Evolutionary conservation across 1,140 invertebrate species (phyloP).

Genomic region (Periplaneta americana): DNA sequence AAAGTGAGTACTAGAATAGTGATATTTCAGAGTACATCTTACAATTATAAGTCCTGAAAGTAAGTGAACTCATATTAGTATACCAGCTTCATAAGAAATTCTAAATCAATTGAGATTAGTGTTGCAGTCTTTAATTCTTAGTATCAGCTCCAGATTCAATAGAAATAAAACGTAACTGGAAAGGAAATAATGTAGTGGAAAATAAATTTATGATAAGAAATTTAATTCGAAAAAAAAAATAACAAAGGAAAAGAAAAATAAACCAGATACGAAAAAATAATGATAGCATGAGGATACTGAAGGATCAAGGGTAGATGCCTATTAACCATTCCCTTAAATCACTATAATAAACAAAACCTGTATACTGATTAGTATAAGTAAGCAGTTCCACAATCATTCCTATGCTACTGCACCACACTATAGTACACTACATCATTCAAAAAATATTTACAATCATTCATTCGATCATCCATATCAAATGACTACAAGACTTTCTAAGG

Average conservation of each 20-base stretch:
- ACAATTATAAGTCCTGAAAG: slow-evolving; percentile 8
- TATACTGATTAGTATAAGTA: neutral
- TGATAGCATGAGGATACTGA: slow-evolving; percentile 1
- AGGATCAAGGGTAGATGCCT: neutral
- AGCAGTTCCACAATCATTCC: slow-evolving; percentile 4
- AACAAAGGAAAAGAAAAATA: neutral
- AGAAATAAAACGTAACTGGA: too few species aligned
- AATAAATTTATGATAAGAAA: neutral
- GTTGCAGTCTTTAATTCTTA: neutral
- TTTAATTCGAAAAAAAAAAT: neutral
- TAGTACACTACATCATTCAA: slow-evolving; percentile 3
- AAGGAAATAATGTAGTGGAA: neutral
- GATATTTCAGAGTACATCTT: neutral
- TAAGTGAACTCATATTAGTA: slow-evolving; percentile 2
- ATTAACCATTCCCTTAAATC: neutral
- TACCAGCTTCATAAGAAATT: neutral
- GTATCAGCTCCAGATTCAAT: neutral
- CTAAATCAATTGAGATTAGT: neutral
- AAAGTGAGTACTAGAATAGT: neutral
- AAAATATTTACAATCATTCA: slow-evolving; percentile 5
- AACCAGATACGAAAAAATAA: neutral
- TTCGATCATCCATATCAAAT: slow-evolving; percentile 6
- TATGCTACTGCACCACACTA: neutral
- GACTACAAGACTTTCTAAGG: neutral
- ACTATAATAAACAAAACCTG: neutral